Conservation (phyloP, 2,888 invertebrate species). For the Erebia aethiops region DNA sequence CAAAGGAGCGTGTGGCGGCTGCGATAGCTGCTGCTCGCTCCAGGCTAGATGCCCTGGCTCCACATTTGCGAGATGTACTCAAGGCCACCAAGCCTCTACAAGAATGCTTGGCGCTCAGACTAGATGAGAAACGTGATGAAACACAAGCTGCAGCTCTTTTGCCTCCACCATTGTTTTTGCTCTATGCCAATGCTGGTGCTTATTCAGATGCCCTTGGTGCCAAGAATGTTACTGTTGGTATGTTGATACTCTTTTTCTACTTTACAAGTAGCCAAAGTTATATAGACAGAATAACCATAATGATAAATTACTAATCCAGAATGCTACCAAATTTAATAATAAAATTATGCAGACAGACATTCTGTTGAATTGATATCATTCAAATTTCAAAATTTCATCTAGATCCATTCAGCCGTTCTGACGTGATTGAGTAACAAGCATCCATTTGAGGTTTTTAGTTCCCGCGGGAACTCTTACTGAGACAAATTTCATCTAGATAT, state of each 20-base stretch:
- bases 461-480: too few species aligned
- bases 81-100: conserved; percentile 94
- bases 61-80: conserved; percentile 85
- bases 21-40: conserved; percentile 90
- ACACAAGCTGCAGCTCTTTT: conserved; percentile 89
- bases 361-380: too few species aligned
- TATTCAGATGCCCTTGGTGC: conserved; percentile 90
- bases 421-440: too few species aligned
- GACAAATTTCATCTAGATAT: too few species aligned
- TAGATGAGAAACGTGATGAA: conserved; percentile 91
- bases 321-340: not conserved
- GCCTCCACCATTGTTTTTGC: conserved; percentile 91
- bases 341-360: not conserved
- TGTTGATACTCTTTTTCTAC: conserved; percentile 43
- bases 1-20: conserved; percentile 89
- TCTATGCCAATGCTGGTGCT: conserved; percentile 92
- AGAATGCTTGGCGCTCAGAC: conserved; percentile 91
- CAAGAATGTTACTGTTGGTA: conserved; percentile 70
- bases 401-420: too few species aligned
- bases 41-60: conserved; percentile 91
- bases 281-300: too few species aligned
- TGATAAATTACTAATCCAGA: too few species aligned
- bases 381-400: too few species aligned
- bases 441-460: too few species aligned
- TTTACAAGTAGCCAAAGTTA: too few species aligned